Percentiles rank a stretch among this genome's conserved stretches.
phyloP scores from a whole-genome alignment of 2,113 vertebrate species.

The Labeo catla region DNA sequence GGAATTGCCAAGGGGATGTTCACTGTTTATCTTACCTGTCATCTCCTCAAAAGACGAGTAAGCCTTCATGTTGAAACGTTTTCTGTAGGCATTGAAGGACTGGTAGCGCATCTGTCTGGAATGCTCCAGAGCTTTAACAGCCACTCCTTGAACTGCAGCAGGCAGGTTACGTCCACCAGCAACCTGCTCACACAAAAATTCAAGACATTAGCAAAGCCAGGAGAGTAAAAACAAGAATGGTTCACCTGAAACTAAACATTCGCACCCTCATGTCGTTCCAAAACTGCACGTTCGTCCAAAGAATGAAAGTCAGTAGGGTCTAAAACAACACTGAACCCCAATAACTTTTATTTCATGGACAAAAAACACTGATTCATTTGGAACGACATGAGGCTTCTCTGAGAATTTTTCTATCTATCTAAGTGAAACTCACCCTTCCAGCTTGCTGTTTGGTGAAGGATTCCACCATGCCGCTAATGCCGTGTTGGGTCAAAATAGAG shows the following conservation, averaged over 20 bases:
- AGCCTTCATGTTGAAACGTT: slow-evolving; percentile 87
- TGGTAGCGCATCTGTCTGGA: slow-evolving; percentile 92
- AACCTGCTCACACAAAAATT: slow-evolving; percentile 75
- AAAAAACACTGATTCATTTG: not conserved
- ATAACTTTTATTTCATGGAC: not conserved
- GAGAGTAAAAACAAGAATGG: not conserved
- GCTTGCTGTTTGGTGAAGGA: slow-evolving; percentile 90
- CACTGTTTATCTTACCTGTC: slow-evolving; percentile 81
- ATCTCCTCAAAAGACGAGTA: slow-evolving; percentile 93
- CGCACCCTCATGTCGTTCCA: not conserved
- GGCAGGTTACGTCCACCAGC: slow-evolving; percentile 92
- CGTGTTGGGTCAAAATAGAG: slow-evolving; percentile 86
- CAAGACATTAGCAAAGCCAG: not conserved
- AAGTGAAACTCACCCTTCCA: slow-evolving; percentile 85
- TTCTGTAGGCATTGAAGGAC: slow-evolving; percentile 93
- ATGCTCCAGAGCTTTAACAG: slow-evolving; percentile 88
- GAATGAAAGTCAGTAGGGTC: not conserved
- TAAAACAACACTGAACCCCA: not conserved
- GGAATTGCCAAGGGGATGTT: not conserved
- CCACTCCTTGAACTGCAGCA: slow-evolving; percentile 79
- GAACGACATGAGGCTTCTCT: not conserved
- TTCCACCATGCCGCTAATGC: slow-evolving; percentile 87
- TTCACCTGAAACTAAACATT: not conserved
- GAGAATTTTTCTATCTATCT: not conserved
- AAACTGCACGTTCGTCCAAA: not conserved